A percentile compares a stretch with the other conserved stretches of the same genome.
Conservation (phyloP, 2,888 invertebrate species). For the Zele albiditarsus region DNA sequence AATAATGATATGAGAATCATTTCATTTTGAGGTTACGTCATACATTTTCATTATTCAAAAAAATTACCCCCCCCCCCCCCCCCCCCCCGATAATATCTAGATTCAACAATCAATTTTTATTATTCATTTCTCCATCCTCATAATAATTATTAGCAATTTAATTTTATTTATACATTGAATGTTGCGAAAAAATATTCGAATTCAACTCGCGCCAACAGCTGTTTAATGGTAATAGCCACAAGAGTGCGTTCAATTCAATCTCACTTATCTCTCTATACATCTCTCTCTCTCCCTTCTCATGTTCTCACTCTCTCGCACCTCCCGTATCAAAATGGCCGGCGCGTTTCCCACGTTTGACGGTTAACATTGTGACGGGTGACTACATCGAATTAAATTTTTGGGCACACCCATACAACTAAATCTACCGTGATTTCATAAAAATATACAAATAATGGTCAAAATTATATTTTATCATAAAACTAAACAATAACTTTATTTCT, state of each 20-base stretch:
- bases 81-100: too few species aligned
- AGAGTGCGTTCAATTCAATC: conserved; percentile 28
- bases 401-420: conserved; percentile 54
- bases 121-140: background rate
- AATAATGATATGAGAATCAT: too few species aligned
- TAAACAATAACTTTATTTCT: too few species aligned
- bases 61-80: too few species aligned
- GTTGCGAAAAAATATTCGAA: background rate
- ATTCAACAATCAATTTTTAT: background rate
- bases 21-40: too few species aligned
- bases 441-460: background rate
- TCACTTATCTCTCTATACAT: conserved; percentile 16
- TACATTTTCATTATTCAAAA: too few species aligned
- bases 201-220: conserved; percentile 7
- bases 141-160: background rate
- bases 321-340: conserved; percentile 63
- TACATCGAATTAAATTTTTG: conserved; percentile 54
- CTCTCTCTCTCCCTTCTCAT: background rate
- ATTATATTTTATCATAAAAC: background rate
- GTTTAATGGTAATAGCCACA: conserved; percentile 19
- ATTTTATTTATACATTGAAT: background rate
- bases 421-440: conserved; percentile 4
- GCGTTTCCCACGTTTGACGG: conserved; percentile 66
- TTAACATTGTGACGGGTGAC: conserved; percentile 52
- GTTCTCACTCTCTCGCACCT: background rate